Evolutionary conservation across 2,888 invertebrate species (phyloP).

Genomic region (Lasioglossum villosulum): DNA sequence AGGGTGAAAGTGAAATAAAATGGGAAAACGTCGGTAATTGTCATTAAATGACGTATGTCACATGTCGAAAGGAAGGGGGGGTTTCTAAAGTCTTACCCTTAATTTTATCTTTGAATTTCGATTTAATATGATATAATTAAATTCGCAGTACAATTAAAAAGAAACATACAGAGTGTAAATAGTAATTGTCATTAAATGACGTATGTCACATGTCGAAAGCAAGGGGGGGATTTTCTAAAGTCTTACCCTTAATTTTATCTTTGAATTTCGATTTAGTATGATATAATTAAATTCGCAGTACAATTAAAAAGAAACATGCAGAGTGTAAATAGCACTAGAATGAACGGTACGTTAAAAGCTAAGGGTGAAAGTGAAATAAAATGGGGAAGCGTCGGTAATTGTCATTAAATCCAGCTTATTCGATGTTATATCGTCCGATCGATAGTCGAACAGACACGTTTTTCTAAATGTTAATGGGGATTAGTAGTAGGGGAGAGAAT

Average conservation of each 20-base stretch:
- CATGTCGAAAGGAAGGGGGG: no score
- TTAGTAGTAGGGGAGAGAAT: conserved; percentile 13
- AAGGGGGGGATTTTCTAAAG: no score
- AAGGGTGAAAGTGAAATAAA: neutral
- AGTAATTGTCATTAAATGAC: no score
- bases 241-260: no score
- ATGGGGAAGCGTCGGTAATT: neutral
- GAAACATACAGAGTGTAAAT: no score
- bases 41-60: no score
- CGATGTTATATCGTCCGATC: neutral
- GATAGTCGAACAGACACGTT: neutral
- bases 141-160: no score
- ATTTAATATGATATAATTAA: no score
- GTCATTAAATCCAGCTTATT: neutral
- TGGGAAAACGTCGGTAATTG: neutral
- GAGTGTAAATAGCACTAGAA: neutral
- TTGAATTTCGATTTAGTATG: no score
- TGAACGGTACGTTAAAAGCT: neutral
- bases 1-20: neutral
- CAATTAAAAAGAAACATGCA: neutral
- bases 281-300: neutral
- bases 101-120: no score
- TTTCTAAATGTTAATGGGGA: conserved; percentile 19
- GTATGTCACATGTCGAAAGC: no score
- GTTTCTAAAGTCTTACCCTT: no score